Conservation (phyloP, 2,113 vertebrate species). For the Indicator indicator region DNA sequence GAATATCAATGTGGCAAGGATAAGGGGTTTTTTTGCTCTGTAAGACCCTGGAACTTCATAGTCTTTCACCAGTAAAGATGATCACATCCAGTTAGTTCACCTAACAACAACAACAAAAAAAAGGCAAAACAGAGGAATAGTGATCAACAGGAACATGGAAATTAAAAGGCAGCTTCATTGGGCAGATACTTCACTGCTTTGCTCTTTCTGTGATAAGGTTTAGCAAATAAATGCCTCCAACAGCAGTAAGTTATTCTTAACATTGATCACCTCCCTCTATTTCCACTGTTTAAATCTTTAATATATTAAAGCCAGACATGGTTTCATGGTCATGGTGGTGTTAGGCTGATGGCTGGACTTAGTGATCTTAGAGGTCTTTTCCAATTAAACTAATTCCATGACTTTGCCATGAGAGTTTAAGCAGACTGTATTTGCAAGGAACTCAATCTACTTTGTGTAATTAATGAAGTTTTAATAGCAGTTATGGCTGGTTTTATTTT, state of each 20-base stretch:
- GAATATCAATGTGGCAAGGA: background rate
- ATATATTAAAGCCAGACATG: background rate
- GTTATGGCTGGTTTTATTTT: background rate
- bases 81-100: background rate
- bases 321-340: too few species aligned
- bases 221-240: background rate
- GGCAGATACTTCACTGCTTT: background rate
- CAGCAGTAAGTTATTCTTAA: background rate
- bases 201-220: background rate
- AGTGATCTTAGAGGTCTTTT: too few species aligned
- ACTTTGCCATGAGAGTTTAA: background rate
- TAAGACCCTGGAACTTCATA: background rate
- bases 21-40: background rate
- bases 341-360: too few species aligned
- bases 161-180: background rate
- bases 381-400: too few species aligned
- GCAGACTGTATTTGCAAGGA: background rate
- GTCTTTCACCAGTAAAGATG: background rate
- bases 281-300: background rate
- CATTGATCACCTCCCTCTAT: background rate
- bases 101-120: slow-evolving; percentile 11
- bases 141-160: background rate
- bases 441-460: background rate
- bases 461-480: background rate
- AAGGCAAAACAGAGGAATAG: background rate